Conservation (phyloP, 1,140 invertebrate species). For the Drosophila littoralis region DNA sequence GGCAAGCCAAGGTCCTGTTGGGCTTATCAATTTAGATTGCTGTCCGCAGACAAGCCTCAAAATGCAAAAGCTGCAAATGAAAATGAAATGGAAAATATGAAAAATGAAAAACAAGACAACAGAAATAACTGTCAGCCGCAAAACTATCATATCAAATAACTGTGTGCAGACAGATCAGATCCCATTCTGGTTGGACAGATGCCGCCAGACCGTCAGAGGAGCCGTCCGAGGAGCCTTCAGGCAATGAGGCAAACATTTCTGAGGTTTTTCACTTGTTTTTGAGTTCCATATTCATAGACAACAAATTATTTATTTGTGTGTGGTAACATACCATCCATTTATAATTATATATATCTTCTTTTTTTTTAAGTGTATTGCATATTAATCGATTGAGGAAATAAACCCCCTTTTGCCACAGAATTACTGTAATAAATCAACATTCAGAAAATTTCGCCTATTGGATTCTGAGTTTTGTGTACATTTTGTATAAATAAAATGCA, state of each 20-base stretch:
- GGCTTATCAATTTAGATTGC: constrained; percentile 67
- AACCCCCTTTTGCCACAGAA: too few relatives aligned
- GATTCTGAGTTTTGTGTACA: too few relatives aligned
- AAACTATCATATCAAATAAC: constrained; percentile 51
- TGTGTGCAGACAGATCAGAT: constrained; percentile 38
- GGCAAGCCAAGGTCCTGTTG: constrained; percentile 21
- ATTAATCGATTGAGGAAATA: too few relatives aligned
- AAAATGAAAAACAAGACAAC: constrained; percentile 1
- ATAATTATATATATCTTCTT: neutral
- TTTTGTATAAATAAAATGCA: too few relatives aligned
- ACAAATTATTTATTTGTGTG: constrained; percentile 5
- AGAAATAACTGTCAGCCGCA: constrained; percentile 51
- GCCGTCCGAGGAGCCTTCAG: constrained; percentile 3
- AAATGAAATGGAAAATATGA: constrained; percentile 26
- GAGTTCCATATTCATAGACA: neutral
- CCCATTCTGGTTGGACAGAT: constrained; percentile 7
- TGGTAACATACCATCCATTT: too few relatives aligned
- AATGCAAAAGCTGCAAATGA: constrained; percentile 44
- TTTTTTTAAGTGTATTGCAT: neutral
- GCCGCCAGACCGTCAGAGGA: neutral
- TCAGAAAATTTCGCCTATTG: too few relatives aligned
- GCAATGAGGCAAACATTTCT: constrained; percentile 61
- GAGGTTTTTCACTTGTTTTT: constrained; percentile 18
- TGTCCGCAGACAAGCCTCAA: constrained; percentile 47
- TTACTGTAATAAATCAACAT: too few relatives aligned